Evolutionary conservation across 2,888 invertebrate species (phyloP).

Genomic region (Microplitis manilae): DNA sequence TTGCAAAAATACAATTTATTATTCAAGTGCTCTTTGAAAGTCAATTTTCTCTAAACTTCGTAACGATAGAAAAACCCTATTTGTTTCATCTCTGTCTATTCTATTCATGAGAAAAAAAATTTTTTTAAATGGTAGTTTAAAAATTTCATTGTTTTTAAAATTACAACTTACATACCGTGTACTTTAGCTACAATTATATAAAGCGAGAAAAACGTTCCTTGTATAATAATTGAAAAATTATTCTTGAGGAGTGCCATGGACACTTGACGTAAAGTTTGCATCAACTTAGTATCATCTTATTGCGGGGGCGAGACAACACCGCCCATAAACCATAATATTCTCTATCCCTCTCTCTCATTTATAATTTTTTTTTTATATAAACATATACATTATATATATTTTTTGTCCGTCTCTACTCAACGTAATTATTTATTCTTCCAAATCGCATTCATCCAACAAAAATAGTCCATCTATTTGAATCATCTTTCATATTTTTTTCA

Average conservation of each 20-base stretch:
- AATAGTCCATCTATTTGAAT: not conserved
- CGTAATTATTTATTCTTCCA: slow-evolving; percentile 37
- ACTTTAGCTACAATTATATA: not conserved
- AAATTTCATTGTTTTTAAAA: not conserved
- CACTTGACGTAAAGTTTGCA: not conserved
- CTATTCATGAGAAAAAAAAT: too few species aligned
- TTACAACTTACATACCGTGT: not conserved
- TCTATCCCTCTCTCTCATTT: slow-evolving; percentile 11
- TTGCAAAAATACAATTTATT: not conserved
- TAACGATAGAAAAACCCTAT: too few species aligned
- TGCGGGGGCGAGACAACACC: slow-evolving; percentile 51
- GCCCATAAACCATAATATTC: slow-evolving; percentile 42
- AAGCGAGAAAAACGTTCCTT: not conserved
- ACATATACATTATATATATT: slow-evolving; percentile 20
- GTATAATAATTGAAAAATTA: slow-evolving; percentile 17
- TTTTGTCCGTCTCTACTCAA: slow-evolving; percentile 13
- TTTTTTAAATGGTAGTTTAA: too few species aligned
- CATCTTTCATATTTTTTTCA: too few species aligned
- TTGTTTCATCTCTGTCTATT: too few species aligned
- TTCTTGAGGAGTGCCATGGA: slow-evolving; percentile 33
- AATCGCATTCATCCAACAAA: not conserved
- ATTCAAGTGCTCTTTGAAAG: not conserved
- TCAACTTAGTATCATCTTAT: not conserved
- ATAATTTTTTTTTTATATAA: slow-evolving; percentile 20
- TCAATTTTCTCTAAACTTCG: too few species aligned